phyloP scores from a whole-genome alignment of 2,888 invertebrate genomes.

The Platypus cylindrus region DNA sequence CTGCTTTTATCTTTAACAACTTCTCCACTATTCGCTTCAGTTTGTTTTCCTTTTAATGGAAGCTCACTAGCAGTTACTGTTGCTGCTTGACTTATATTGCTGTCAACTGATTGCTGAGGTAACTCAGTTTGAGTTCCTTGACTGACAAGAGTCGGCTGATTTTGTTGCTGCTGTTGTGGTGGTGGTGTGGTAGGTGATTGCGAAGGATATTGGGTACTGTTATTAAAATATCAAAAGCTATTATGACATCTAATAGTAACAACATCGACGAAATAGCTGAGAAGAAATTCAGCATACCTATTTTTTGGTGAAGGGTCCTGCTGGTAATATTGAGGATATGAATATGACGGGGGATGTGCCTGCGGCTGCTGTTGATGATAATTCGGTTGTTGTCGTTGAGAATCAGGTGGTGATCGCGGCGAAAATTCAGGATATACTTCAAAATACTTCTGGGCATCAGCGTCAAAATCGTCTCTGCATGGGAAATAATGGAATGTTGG shows the following conservation, averaged over 20 bases:
- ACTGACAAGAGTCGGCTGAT: conserved; percentile 7
- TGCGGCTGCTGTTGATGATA: conserved; percentile 2
- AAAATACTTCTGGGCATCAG: conserved; percentile 13
- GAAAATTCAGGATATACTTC: conserved; percentile 12
- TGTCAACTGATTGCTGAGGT: too few species aligned
- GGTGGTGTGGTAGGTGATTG: too few species aligned
- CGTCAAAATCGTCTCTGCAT: conserved; percentile 14
- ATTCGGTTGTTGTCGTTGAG: conserved; percentile 23
- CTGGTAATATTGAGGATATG: conserved; percentile 6
- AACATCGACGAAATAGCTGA: too few species aligned
- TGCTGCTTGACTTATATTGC: too few species aligned
- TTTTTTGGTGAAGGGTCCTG: conserved; percentile 10
- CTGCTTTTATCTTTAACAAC: conserved; percentile 12
- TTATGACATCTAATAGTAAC: too few species aligned
- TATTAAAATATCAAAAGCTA: too few species aligned
- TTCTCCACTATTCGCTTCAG: conserved; percentile 6
- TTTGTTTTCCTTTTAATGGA: conserved; percentile 22
- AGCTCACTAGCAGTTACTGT: too few species aligned
- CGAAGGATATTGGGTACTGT: too few species aligned
- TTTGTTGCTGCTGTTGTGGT: conserved; percentile 10
- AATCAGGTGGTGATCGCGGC: conserved; percentile 6
- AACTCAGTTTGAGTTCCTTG: conserved; percentile 13
- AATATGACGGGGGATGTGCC: conserved; percentile 2
- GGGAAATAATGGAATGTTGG: too few species aligned
- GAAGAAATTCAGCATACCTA: too few species aligned